phyloP scores from a whole-genome alignment of 2,113 vertebrate species.

The Nothoprocta pentlandii region DNA sequence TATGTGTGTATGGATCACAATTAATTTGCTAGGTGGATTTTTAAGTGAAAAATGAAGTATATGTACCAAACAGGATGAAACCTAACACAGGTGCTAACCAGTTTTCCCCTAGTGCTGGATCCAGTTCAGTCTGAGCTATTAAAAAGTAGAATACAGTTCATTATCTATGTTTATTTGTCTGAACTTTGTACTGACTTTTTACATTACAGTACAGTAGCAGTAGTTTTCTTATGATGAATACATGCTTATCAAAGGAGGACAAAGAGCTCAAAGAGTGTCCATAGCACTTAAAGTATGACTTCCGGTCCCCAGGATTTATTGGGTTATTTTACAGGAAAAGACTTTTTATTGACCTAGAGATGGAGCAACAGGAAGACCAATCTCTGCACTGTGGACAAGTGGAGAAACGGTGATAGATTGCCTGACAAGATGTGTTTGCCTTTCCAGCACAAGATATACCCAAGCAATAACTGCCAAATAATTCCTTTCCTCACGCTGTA shows the following conservation, averaged over 20 bases:
- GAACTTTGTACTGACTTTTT: neutral
- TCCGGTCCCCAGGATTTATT: neutral
- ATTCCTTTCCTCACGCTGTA: neutral
- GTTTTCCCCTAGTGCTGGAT: neutral
- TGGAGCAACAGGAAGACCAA: neutral
- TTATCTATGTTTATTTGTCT: neutral
- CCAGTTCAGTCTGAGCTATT: neutral
- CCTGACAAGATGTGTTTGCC: slow-evolving; percentile 34
- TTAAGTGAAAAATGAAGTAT: neutral
- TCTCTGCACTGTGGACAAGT: neutral
- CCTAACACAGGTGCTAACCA: neutral
- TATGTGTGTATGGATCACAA: neutral
- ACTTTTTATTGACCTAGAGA: slow-evolving; percentile 16
- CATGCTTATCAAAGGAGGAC: neutral
- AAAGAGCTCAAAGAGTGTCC: neutral
- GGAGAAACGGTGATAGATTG: slow-evolving; percentile 42
- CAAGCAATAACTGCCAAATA: slow-evolving; percentile 33
- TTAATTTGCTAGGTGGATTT: neutral
- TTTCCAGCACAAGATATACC: neutral
- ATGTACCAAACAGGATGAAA: neutral
- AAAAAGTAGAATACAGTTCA: neutral
- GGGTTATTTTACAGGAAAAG: neutral
- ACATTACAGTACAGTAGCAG: neutral
- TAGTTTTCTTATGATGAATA: neutral
- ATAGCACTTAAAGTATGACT: neutral